phyloP scores from a whole-genome alignment of 1,140 invertebrate genomes.

The Melanaphis sacchari region DNA sequence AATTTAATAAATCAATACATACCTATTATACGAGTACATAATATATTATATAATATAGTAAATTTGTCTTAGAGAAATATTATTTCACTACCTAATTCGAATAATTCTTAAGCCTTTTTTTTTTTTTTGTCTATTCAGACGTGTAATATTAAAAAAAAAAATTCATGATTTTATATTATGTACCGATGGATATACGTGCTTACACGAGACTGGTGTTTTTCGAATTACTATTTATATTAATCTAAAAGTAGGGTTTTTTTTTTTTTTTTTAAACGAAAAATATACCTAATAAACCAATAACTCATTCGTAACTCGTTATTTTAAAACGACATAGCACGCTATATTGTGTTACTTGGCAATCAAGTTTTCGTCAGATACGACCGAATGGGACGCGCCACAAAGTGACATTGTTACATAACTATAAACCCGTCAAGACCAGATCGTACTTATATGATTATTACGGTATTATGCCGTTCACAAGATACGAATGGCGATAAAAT shows the following conservation, averaged over 20 bases:
- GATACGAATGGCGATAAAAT: not conserved
- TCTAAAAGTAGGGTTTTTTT: not conserved
- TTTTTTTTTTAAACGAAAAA: not conserved
- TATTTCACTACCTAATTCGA: not conserved
- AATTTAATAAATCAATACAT: no score
- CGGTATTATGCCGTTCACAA: not conserved
- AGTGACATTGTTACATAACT: not conserved
- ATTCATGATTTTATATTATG: no score
- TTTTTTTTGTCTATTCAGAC: not conserved
- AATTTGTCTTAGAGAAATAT: not conserved
- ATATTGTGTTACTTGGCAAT: not conserved
- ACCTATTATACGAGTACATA: no score
- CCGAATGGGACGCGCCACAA: not conserved
- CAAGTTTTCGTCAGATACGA: not conserved
- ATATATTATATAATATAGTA: not conserved
- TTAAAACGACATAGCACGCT: not conserved
- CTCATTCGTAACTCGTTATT: not conserved
- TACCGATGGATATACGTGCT: no score
- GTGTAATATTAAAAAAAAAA: not conserved
- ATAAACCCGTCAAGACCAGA: not conserved
- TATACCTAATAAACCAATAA: no score
- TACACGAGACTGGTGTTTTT: not conserved
- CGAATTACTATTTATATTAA: not conserved
- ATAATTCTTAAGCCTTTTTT: not conserved
- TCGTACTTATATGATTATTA: not conserved